A percentile compares a stretch with the other conserved stretches of the same genome.
These are phyloP conservation scores for Rhea americana DNA, from an alignment of 2,113 vertebrate species.

Conservation along the genomic window DNA sequence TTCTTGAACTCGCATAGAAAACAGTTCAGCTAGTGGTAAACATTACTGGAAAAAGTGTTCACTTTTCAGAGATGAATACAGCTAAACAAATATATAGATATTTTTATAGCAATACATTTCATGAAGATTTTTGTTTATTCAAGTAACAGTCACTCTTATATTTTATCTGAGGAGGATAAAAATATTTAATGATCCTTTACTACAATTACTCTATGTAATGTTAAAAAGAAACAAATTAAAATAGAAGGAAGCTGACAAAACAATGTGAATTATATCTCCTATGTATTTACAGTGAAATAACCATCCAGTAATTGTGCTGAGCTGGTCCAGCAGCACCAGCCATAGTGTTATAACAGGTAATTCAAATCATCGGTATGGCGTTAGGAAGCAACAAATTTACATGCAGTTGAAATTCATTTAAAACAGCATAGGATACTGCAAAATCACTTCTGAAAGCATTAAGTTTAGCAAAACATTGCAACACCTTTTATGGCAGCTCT, in stretches of 20 bases:
- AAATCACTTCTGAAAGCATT: not conserved
- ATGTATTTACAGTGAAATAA: constrained; percentile 59
- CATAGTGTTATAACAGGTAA: constrained; percentile 44
- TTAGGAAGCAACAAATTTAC: constrained; percentile 50
- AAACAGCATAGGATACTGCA: constrained; percentile 2
- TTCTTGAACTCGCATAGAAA: not conserved
- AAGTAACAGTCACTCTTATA: constrained; percentile 34
- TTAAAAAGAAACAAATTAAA: constrained; percentile 65
- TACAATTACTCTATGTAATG: constrained; percentile 14
- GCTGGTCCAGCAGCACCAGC: constrained; percentile 43
- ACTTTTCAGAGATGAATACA: constrained; percentile 9
- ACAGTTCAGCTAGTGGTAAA: not conserved
- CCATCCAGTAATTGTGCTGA: constrained; percentile 37
- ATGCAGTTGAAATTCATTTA: constrained; percentile 42
- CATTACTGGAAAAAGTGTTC: constrained; percentile 7
- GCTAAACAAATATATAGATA: not conserved
- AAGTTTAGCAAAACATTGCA: not conserved
- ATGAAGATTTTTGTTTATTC: constrained; percentile 32
- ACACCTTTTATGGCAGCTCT: not conserved
- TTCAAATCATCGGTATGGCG: constrained; percentile 7
- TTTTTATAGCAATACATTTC: not conserved
- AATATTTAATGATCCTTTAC: constrained; percentile 53
- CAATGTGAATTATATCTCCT: constrained; percentile 39
- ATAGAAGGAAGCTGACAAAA: constrained; percentile 38
- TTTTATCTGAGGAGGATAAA: constrained; percentile 35